A percentile compares a stretch with the other conserved stretches of the same genome.
phyloP scores from a whole-genome alignment of 2,888 invertebrate genomes.

The Aleiodes testaceus region DNA sequence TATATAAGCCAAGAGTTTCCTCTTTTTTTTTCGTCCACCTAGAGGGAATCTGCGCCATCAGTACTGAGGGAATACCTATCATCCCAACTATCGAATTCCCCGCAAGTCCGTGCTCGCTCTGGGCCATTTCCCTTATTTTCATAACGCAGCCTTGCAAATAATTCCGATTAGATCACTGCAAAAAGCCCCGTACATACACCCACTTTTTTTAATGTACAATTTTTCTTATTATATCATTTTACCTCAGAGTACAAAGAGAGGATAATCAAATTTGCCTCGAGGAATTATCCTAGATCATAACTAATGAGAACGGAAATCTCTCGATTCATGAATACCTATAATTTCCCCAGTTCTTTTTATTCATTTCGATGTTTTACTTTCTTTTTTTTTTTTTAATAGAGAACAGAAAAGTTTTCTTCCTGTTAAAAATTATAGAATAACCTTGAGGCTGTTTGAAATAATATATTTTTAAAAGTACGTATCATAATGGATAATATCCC shows the following conservation, averaged over 20 bases:
- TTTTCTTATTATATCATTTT: slow-evolving; percentile 20
- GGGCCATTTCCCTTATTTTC: slow-evolving; percentile 38
- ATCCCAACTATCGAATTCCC: slow-evolving; percentile 42
- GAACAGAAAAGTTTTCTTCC: neutral
- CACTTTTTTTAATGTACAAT: slow-evolving; percentile 13
- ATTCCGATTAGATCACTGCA: slow-evolving; percentile 40
- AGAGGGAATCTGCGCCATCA: neutral
- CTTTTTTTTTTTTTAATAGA: neutral
- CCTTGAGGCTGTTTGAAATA: slow-evolving; percentile 3
- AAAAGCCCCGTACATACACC: slow-evolving; percentile 4
- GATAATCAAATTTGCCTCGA: slow-evolving; percentile 1
- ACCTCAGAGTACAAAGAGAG: neutral
- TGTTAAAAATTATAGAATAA: neutral
- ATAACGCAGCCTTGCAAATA: slow-evolving; percentile 42
- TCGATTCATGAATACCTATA: slow-evolving; percentile 42
- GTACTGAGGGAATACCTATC: slow-evolving; percentile 40
- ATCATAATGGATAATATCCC: slow-evolving; percentile 38
- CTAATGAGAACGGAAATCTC: slow-evolving; percentile 44
- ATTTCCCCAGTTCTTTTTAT: slow-evolving; percentile 28
- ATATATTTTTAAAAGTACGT: slow-evolving; percentile 7
- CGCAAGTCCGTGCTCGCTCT: slow-evolving; percentile 43
- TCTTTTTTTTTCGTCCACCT: neutral
- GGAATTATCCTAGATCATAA: slow-evolving; percentile 43
- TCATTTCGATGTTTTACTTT: neutral
- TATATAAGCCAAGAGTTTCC: neutral